Conservation (phyloP, 2,113 vertebrate species). For the Xenopus tropicalis region DNA sequence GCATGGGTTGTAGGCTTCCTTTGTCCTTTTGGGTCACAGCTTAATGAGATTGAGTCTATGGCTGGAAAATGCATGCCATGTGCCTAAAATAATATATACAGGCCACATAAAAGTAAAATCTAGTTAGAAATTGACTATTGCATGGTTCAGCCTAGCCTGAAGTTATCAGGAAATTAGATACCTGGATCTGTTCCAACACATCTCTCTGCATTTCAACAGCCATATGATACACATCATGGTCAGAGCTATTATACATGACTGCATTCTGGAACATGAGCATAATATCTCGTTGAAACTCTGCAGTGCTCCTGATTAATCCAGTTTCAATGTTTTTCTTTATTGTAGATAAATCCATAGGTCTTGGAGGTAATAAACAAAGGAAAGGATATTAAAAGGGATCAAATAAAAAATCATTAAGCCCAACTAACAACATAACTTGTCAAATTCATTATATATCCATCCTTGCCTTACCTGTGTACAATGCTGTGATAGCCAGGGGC, state of each 20-base stretch:
- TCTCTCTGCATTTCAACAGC: conserved; percentile 98
- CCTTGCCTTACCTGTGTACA: conserved; percentile 84
- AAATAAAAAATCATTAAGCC: too few relatives aligned
- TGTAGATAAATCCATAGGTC: conserved; percentile 97
- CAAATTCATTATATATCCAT: not conserved
- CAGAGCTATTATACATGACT: conserved; percentile 98
- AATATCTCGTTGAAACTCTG: conserved; percentile 97
- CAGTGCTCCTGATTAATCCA: conserved; percentile 92
- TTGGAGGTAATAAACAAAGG: conserved; percentile 51
- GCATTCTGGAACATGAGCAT: conserved; percentile 99
- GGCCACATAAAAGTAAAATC: too few relatives aligned
- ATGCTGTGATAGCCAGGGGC: conserved; percentile 98
- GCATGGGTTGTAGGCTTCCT: too few relatives aligned
- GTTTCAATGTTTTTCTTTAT: conserved; percentile 99
- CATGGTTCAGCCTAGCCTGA: too few relatives aligned
- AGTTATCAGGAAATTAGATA: conserved; percentile 51
- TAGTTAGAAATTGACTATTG: too few relatives aligned
- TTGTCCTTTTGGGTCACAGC: too few relatives aligned
- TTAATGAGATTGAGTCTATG: too few relatives aligned
- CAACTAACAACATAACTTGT: too few relatives aligned
- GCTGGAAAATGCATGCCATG: too few relatives aligned
- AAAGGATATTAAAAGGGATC: not conserved
- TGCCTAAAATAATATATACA: too few relatives aligned
- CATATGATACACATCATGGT: conserved; percentile 98
- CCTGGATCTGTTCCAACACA: conserved; percentile 95